Base-by-base conservation (phyloP, 2,888 invertebrate species). In the Pteria penguin region DNA sequence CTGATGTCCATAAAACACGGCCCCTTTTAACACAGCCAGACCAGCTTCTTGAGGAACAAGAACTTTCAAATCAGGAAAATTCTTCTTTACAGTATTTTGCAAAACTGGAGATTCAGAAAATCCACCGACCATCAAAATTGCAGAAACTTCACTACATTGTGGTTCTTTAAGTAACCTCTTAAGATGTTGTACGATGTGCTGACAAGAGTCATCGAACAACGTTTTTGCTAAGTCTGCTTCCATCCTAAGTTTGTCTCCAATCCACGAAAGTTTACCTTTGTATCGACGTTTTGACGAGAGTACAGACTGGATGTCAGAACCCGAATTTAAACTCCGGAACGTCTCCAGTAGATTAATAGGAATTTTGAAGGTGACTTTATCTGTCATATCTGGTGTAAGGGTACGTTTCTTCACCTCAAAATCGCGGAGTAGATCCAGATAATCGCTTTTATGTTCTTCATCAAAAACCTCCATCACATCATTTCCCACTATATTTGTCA, bases 171-270 rank as follows among this genome's bases (percentile, higher is more conserved):
- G 33, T 32, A n/a, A 14, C 26, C 14, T 26, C 45, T 36, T 32
- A n/a, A n/a, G n/a, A n/a, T n/a, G n/a, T n/a, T n/a, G n/a, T n/a
- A n/a, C 36, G 24, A 79, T 71, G 26, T 63, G 67, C 11, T 73
- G 63, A 45, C 72, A 72, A 2, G 82, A 24, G 3, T 58, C 71
- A 8, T 67, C 36, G 36, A 83, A 81, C 22, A 18, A 4, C n/a
- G n/a, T n/a, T n/a, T n/a, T n/a, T n/a, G n/a, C n/a, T n/a, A n/a
- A n/a, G n/a, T n/a, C n/a, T n/a, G n/a, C n/a, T n/a, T n/a, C n/a
- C n/a, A n/a, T n/a, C n/a, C n/a, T n/a, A n/a, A n/a, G n/a, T n/a
- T n/a, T n/a, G n/a, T n/a, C n/a, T n/a, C n/a, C n/a, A n/a, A n/a
- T n/a, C n/a, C n/a, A n/a, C n/a, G n/a, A n/a, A n/a, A n/a, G n/a